Evolutionary conservation across 2,888 invertebrate genomes (phyloP).

Genomic region (Stenichneumon culpator): DNA sequence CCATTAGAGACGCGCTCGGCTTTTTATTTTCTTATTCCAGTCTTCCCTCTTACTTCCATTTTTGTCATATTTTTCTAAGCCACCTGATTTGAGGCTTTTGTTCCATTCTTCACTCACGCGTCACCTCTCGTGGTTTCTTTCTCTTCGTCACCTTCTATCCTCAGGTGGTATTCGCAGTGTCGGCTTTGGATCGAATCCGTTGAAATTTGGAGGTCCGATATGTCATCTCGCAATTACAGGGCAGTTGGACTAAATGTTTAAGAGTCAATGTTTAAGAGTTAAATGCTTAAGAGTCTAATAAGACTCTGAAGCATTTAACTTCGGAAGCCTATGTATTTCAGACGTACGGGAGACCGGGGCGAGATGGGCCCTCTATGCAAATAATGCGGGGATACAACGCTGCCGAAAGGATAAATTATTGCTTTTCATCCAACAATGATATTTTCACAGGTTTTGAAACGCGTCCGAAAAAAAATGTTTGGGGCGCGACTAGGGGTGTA

Average conservation of each 20-base stretch:
- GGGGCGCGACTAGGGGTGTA: too few species aligned
- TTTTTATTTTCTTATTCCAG: constrained; percentile 20
- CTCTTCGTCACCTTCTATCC: not conserved
- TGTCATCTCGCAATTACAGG: not conserved
- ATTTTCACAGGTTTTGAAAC: too few species aligned
- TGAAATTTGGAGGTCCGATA: not conserved
- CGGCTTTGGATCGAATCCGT: not conserved
- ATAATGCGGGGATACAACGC: too few species aligned
- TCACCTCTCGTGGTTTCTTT: constrained; percentile 51
- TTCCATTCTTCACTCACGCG: constrained; percentile 14
- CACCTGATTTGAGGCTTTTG: not conserved
- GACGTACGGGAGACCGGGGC: too few species aligned
- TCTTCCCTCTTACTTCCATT: constrained; percentile 55
- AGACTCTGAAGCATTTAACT: not conserved
- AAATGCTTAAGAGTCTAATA: not conserved
- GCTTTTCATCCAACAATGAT: too few species aligned
- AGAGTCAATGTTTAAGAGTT: too few species aligned
- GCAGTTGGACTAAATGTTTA: not conserved
- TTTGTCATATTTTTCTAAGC: not conserved
- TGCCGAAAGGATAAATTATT: too few species aligned
- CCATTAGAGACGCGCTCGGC: constrained; percentile 68
- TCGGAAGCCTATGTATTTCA: not conserved
- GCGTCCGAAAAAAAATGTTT: too few species aligned
- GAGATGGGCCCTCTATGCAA: too few species aligned
- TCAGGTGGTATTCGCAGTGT: not conserved